Base-by-base conservation (phyloP, 2,797 vertebrate species). In the Pelochelys cantorii region DNA sequence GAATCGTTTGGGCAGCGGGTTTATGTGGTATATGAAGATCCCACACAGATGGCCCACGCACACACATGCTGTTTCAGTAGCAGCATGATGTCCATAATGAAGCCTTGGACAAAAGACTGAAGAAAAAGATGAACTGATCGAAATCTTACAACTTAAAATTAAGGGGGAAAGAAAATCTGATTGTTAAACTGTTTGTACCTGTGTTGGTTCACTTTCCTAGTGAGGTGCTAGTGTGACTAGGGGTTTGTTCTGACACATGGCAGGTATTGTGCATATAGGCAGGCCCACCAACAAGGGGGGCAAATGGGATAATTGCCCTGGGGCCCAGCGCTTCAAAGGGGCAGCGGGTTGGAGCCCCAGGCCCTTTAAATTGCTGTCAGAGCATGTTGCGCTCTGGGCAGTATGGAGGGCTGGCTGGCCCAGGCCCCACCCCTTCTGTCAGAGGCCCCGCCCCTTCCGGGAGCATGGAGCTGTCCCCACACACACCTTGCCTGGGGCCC, bases 81-180 rank as follows among this genome's bases (percentile, higher is more conserved):
- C 27, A 17, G 27, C 48, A 52, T 52, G 42, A 77, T 42, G 12
- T 48, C 42, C 42, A 48, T 48, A 48, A 34, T 68, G 65, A 96
- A 48, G 22, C 42, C 42, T 75, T 48, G 37, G 7, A 83, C 71
- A 93, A 96, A 48, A 95, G 91, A 92, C 82, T 68, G 95, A 94
- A 96, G 85, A 93, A 94, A 94, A 87, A 37, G 7, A 65, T 17
- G 29, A 93, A 92, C n/a, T 92, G 85, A 93, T 59, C 90, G n/a
- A 68, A 92, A 92, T 68, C 34, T 81, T 95, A 65, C 60, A 80
- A 92, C 57, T 62, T 84, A 60, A 92, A 92, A 86, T 55, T 79
- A 89, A 95, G 93, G 87, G 92, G n/a, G 65, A 11, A 7, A 31
- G 14, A 86, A 92, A 94, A 90, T 95, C 87, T 0, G 1, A 54